A percentile compares a stretch with the other conserved stretches of the same genome.
phyloP scores from a whole-genome alignment of 1,140 invertebrate genomes.

The Lethrus apterus region DNA sequence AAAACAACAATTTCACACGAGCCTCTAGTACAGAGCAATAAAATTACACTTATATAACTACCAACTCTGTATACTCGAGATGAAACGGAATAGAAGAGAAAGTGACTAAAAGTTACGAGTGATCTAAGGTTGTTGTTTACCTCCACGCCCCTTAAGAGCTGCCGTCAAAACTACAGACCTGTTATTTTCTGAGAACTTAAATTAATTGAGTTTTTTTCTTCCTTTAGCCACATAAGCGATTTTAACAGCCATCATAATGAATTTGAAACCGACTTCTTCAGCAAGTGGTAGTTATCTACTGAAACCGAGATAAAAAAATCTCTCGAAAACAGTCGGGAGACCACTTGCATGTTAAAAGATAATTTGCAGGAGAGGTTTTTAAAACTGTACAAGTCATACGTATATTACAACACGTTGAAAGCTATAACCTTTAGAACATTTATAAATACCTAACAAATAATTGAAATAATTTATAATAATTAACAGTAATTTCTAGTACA shows the following conservation, averaged over 20 bases:
- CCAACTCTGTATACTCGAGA: too few relatives aligned
- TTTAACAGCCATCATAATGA: constrained; percentile 32
- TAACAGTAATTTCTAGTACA: not conserved
- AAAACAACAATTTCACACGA: too few relatives aligned
- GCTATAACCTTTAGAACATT: constrained; percentile 2
- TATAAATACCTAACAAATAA: not conserved
- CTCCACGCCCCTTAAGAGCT: constrained; percentile 12
- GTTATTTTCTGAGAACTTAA: constrained; percentile 36
- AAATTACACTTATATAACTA: too few relatives aligned
- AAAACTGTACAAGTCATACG: constrained; percentile 5
- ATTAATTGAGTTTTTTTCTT: constrained; percentile 36
- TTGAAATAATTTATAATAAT: not conserved
- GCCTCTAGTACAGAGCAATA: too few relatives aligned
- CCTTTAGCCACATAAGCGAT: constrained; percentile 26
- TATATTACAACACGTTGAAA: not conserved
- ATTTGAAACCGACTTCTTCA: constrained; percentile 31
- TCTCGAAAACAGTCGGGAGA: constrained; percentile 10
- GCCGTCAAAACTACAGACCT: constrained; percentile 28
- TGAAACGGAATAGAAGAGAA: constrained; percentile 8
- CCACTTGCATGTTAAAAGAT: constrained; percentile 10
- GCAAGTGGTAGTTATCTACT: constrained; percentile 33
- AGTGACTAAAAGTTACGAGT: constrained; percentile 6
- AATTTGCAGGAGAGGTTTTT: constrained; percentile 11
- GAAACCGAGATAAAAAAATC: constrained; percentile 14
- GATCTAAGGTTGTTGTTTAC: constrained; percentile 11